phyloP scores from a whole-genome alignment of 1,140 invertebrate genomes.

The Pachypeltis micranthus region DNA sequence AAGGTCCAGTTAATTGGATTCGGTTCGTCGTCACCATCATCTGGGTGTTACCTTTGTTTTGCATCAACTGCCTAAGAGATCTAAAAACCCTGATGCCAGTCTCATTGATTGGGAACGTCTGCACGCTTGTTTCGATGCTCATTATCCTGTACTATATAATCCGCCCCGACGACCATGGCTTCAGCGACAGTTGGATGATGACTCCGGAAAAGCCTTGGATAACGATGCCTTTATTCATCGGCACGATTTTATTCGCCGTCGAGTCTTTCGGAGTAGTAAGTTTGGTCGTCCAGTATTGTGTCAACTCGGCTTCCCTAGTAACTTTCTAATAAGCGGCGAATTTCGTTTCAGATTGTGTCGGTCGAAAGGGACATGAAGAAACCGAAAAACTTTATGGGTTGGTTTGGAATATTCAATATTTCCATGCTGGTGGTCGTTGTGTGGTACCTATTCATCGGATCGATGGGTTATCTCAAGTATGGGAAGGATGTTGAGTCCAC shows the following conservation, averaged over 20 bases:
- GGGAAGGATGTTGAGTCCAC: background rate
- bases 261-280: background rate
- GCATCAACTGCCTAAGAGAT: background rate
- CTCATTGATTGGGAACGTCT: background rate
- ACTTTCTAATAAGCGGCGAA: no score
- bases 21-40: background rate
- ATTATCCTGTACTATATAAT: background rate
- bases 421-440: background rate
- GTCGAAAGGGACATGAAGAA: background rate
- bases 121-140: background rate
- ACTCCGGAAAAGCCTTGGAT: background rate
- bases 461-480: background rate
- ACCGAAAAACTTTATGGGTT: background rate
- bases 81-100: background rate
- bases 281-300: no score
- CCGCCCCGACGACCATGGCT: background rate
- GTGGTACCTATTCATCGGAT: background rate
- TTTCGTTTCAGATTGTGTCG: background rate
- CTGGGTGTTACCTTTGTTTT: background rate
- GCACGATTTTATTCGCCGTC: background rate
- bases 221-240: background rate
- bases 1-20: background rate
- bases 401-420: background rate
- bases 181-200: background rate
- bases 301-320: no score